Evolutionary conservation across 1,140 invertebrate species (phyloP).

Genomic region (Sinonovacula constricta): DNA sequence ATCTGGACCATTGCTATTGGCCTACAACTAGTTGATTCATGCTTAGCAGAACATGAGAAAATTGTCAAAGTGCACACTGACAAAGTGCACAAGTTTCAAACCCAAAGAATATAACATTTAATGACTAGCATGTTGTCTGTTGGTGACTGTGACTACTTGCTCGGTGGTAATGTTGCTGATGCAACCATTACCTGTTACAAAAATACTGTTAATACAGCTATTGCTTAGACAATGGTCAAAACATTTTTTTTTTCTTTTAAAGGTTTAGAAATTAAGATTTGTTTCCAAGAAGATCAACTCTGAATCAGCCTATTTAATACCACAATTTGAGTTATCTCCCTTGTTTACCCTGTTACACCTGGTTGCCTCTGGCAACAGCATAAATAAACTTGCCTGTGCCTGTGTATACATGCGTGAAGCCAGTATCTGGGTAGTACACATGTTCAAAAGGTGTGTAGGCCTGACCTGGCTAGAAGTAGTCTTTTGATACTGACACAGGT

Average conservation of each 20-base stretch:
- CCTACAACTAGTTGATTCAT: no score
- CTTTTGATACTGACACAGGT: neutral
- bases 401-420: neutral
- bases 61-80: no score
- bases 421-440: neutral
- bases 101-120: no score
- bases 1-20: no score
- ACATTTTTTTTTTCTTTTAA: no score
- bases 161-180: neutral
- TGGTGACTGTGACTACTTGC: no score
- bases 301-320: neutral
- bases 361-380: conserved; percentile 19
- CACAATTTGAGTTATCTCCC: neutral
- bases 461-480: neutral
- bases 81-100: no score
- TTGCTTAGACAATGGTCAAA: neutral
- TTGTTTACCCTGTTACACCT: conserved; percentile 8
- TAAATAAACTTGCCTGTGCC: conserved; percentile 1
- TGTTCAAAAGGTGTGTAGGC: neutral
- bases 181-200: neutral
- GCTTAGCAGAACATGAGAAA: no score
- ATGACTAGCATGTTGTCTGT: no score
- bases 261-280: no score
- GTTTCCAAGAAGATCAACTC: neutral
- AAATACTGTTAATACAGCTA: neutral